A percentile compares a stretch with the other conserved stretches of the same genome.
These are phyloP conservation scores for Macrotus californicus DNA, from an alignment of 2,113 vertebrate species.

Conservation along the genomic window DNA sequence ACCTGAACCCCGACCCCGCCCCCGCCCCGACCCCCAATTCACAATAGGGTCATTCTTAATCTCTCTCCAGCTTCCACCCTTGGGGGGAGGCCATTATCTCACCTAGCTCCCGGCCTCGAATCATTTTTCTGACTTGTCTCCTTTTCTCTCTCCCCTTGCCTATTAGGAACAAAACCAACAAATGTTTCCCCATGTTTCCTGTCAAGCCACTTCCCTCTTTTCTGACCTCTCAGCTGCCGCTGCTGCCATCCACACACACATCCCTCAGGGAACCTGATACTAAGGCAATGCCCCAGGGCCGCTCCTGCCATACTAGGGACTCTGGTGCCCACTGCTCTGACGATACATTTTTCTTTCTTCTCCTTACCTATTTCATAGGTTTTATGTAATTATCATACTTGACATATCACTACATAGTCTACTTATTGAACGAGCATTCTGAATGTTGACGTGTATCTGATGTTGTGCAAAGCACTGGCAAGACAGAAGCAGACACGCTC, in stretches of 20 bases:
- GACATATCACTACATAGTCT: background rate
- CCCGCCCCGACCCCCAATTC: fast-evolving
- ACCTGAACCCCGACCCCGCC: too few species aligned
- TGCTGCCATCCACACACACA: too few species aligned
- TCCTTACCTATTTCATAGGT: background rate
- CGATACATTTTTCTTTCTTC: background rate
- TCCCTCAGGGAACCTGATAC: background rate
- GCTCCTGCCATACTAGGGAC: background rate
- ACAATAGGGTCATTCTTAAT: background rate
- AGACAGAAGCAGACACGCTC: background rate
- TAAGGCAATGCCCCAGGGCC: background rate
- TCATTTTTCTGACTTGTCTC: background rate
- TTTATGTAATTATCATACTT: background rate
- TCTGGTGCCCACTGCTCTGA: background rate
- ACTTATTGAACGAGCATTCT: background rate
- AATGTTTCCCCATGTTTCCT: background rate
- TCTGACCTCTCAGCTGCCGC: background rate
- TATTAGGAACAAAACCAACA: background rate
- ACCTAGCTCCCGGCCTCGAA: background rate
- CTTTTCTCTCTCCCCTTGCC: background rate
- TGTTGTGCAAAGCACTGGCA: background rate
- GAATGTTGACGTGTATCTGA: background rate
- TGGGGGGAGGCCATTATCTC: background rate
- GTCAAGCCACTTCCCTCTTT: background rate
- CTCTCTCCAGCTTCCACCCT: background rate